Evolutionary conservation across 2,888 invertebrate species (phyloP).

Genomic region (Idaea biselata): DNA sequence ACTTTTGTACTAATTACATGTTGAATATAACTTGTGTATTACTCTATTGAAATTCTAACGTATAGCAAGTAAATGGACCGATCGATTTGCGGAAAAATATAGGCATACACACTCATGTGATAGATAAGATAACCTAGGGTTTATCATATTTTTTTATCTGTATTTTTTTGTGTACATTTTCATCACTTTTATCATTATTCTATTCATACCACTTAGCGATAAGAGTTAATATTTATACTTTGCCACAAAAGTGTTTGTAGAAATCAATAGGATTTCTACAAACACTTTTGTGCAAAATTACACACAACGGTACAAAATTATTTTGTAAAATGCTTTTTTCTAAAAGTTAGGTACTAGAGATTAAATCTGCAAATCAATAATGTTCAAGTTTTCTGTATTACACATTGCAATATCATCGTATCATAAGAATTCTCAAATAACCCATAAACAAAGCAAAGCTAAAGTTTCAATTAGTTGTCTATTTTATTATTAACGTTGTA

Average conservation of each 20-base stretch:
- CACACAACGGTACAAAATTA: no score
- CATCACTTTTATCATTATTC: not conserved
- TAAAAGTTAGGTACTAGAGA: not conserved
- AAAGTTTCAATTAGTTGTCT: no score
- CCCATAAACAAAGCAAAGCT: no score
- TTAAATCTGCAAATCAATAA: not conserved
- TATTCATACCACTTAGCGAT: not conserved
- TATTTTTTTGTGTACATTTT: not conserved
- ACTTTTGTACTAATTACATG: not conserved
- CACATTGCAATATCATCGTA: conserved; percentile 1
- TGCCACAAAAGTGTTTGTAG: not conserved
- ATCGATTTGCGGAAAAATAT: not conserved
- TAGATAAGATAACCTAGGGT: not conserved
- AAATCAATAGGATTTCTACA: not conserved
- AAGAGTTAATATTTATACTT: not conserved
- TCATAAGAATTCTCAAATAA: not conserved
- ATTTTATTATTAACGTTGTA: not conserved
- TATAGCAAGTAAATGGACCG: not conserved
- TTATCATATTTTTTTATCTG: not conserved
- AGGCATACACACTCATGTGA: not conserved
- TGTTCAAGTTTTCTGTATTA: not conserved
- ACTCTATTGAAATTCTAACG: no score
- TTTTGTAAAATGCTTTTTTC: no score
- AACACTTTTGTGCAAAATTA: not conserved
- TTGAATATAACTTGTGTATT: no score